phyloP scores from a whole-genome alignment of 2,113 vertebrate species.

The Aleadryas rufinucha region DNA sequence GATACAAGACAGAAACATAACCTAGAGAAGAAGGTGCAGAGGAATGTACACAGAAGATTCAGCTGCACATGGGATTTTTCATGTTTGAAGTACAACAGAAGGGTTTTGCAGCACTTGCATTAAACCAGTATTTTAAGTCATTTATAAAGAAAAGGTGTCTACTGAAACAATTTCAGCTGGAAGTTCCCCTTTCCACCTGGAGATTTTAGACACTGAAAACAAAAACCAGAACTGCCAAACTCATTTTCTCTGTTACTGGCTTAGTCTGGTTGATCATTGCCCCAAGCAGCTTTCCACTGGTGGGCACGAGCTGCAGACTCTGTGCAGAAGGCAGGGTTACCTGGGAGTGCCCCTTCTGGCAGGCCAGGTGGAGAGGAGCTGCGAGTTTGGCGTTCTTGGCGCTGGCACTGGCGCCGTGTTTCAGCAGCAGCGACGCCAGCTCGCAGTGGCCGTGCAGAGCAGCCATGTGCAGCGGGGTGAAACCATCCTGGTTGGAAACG shows the following conservation, averaged over 20 bases:
- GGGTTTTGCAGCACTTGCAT: not conserved
- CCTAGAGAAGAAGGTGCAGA: not conserved
- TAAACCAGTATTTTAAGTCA: not conserved
- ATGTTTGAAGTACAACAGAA: fast-evolving
- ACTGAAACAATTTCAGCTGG: not conserved
- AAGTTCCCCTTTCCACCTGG: not conserved
- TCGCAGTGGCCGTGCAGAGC: constrained; percentile 80
- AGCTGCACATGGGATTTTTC: not conserved
- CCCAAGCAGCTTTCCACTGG: not conserved
- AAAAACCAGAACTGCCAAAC: not conserved
- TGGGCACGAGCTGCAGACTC: not conserved
- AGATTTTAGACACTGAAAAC: not conserved
- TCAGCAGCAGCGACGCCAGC: constrained; percentile 78
- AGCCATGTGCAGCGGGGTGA: constrained; percentile 84
- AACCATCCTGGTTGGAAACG: constrained; percentile 79
- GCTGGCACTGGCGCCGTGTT: constrained; percentile 79
- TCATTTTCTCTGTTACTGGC: not conserved
- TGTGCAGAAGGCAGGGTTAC: constrained; percentile 37
- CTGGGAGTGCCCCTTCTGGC: constrained; percentile 86
- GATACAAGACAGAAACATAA: not conserved
- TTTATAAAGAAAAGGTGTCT: not conserved
- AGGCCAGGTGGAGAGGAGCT: constrained; percentile 89
- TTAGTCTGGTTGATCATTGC: not conserved
- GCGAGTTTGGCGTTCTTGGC: constrained; percentile 75
- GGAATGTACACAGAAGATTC: not conserved